Evolutionary conservation across 2,113 vertebrate species (phyloP).

Genomic region (Tonatia bakeri): DNA sequence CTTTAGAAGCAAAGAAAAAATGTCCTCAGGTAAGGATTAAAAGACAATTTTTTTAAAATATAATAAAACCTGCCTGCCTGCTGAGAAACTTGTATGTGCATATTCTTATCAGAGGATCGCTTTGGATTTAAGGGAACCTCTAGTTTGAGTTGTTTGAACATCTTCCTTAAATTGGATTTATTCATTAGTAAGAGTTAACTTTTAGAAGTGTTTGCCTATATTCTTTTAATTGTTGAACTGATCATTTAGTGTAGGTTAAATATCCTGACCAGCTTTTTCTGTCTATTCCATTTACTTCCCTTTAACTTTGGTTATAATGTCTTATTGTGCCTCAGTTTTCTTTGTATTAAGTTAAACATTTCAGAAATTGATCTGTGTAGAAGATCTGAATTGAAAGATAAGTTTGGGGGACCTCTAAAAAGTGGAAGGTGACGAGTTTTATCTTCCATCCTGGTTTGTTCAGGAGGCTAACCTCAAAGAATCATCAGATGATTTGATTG

Average conservation of each 20-base stretch:
- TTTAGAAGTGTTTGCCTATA: not conserved
- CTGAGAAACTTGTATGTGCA: not conserved
- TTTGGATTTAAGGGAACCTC: slow-evolving; percentile 16
- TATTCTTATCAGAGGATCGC: not conserved
- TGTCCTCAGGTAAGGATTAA: too few relatives aligned
- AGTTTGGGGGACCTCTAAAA: not conserved
- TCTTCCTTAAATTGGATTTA: not conserved
- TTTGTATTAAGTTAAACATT: not conserved
- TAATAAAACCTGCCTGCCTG: not conserved
- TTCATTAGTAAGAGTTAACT: not conserved
- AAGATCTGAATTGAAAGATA: slow-evolving; percentile 11
- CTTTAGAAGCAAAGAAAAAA: too few relatives aligned
- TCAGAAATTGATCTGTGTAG: not conserved
- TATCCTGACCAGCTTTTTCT: not conserved
- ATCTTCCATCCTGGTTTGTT: not conserved
- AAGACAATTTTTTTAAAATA: too few relatives aligned
- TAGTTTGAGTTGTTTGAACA: not conserved
- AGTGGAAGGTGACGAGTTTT: not conserved
- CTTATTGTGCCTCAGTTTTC: not conserved
- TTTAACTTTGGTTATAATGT: not conserved
- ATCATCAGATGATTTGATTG: not conserved
- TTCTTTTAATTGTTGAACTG: not conserved
- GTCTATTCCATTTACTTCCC: not conserved
- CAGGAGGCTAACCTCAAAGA: not conserved
- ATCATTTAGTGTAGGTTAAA: not conserved